Conservation (phyloP, 1,140 invertebrate genomes). For the Lordiphosa clarofinis region DNA sequence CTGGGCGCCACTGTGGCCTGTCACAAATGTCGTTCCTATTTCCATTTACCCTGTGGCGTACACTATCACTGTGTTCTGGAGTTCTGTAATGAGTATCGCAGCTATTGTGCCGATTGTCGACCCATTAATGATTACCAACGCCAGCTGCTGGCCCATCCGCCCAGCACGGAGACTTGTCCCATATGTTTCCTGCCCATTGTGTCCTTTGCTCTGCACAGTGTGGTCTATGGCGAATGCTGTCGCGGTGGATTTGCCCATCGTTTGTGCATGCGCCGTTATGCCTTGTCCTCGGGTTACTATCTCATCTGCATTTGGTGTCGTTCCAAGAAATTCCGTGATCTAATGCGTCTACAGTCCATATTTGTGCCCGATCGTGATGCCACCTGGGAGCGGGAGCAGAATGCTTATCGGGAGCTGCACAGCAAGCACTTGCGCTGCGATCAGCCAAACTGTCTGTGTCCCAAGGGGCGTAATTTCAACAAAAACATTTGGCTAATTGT, state of each 20-base stretch:
- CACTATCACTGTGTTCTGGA: slow-evolving; percentile 21
- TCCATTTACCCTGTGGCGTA: slow-evolving; percentile 42
- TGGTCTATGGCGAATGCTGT: slow-evolving; percentile 56
- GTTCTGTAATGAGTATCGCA: slow-evolving; percentile 37
- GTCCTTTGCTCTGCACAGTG: slow-evolving; percentile 2
- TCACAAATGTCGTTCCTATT: slow-evolving; percentile 33
- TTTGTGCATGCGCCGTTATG: slow-evolving; percentile 53
- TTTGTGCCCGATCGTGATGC: slow-evolving; percentile 71
- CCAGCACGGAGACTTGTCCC: slow-evolving; percentile 18
- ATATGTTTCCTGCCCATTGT: slow-evolving; percentile 41
- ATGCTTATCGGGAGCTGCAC: slow-evolving; percentile 58
- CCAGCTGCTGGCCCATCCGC: slow-evolving; percentile 17
- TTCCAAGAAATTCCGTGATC: slow-evolving; percentile 33
- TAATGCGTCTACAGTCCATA: slow-evolving; percentile 43
- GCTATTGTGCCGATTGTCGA: slow-evolving; percentile 39
- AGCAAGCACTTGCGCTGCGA: slow-evolving; percentile 33
- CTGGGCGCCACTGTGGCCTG: slow-evolving; percentile 44
- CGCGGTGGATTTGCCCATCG: slow-evolving; percentile 54
- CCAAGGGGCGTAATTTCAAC: slow-evolving; percentile 35
- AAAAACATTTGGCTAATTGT: slow-evolving; percentile 18
- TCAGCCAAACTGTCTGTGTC: slow-evolving; percentile 34
- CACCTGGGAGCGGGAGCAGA: slow-evolving; percentile 48
- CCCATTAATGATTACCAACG: slow-evolving; percentile 36
- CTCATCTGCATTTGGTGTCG: slow-evolving; percentile 68
- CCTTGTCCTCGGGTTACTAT: slow-evolving; percentile 60